Conservation (phyloP, 2,113 vertebrate genomes). For the Datnioides undecimradiatus region DNA sequence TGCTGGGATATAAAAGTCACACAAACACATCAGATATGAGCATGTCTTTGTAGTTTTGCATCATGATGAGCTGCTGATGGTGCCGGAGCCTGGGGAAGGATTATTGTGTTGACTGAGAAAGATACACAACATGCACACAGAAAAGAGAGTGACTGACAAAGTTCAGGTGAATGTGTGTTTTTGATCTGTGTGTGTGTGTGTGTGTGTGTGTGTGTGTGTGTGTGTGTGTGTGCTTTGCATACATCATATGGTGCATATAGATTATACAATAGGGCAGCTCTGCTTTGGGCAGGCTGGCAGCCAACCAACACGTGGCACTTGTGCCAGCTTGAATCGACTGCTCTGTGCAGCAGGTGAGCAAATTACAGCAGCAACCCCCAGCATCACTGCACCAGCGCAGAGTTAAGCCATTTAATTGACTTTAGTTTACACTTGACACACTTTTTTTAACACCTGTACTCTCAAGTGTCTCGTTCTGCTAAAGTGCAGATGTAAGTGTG, state of each 20-base stretch:
- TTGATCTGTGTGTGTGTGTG: background rate
- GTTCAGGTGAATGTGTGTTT: background rate
- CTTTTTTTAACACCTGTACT: background rate
- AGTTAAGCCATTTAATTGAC: background rate
- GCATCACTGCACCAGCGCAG: too few relatives aligned
- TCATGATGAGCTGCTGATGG: background rate
- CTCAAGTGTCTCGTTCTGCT: background rate
- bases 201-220: too few relatives aligned
- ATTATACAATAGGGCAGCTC: too few relatives aligned
- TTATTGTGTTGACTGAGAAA: background rate
- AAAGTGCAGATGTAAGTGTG: background rate
- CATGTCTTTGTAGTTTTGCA: background rate
- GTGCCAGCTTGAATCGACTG: too few relatives aligned
- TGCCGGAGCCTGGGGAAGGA: background rate
- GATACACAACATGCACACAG: background rate
- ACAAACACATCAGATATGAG: background rate
- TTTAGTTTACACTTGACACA: background rate
- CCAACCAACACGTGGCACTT: too few relatives aligned
- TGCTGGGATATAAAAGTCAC: too few relatives aligned
- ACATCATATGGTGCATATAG: too few relatives aligned
- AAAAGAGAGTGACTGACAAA: background rate
- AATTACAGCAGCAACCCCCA: too few relatives aligned
- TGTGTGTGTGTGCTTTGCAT: too few relatives aligned
- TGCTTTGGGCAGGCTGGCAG: too few relatives aligned
- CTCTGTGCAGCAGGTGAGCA: too few relatives aligned